These are phyloP conservation scores for Lysandra coridon DNA, from an alignment of 2,888 invertebrate genomes.

Conservation along the genomic window DNA sequence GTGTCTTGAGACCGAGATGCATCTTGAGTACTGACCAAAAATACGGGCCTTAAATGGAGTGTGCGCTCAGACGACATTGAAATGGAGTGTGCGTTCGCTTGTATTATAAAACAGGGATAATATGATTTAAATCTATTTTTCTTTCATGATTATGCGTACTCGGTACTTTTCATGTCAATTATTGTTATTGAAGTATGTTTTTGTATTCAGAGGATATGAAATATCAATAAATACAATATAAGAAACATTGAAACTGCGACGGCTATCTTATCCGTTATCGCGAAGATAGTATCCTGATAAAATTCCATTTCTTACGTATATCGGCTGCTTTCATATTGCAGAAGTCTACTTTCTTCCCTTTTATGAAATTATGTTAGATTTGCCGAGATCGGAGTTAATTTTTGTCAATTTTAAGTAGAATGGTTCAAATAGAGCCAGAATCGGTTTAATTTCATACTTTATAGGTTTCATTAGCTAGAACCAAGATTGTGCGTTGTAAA, in stretches of 20 bases:
- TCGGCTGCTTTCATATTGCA: conserved; percentile 12
- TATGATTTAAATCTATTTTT: not conserved
- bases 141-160: not conserved
- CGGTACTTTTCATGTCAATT: not conserved
- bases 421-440: not conserved
- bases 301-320: conserved; percentile 4
- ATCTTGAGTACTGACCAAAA: too few species aligned
- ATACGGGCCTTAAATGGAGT: too few species aligned
- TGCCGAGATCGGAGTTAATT: not conserved
- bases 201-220: not conserved
- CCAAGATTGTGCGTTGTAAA: not conserved
- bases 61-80: too few species aligned
- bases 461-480: not conserved
- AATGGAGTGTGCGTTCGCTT: not conserved
- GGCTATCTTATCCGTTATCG: conserved; percentile 29
- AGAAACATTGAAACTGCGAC: conserved; percentile 9
- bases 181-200: not conserved
- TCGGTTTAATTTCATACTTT: not conserved
- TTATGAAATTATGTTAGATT: not conserved
- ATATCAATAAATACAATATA: not conserved
- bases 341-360: conserved; percentile 7
- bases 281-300: conserved; percentile 16
- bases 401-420: not conserved
- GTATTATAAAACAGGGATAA: not conserved
- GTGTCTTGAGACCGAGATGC: too few species aligned